Percentiles rank a stretch among this genome's conserved stretches.
These are phyloP conservation scores for Caenorhabditis brenneri DNA, from an alignment of 1,140 invertebrate species.

Conservation along the genomic window DNA sequence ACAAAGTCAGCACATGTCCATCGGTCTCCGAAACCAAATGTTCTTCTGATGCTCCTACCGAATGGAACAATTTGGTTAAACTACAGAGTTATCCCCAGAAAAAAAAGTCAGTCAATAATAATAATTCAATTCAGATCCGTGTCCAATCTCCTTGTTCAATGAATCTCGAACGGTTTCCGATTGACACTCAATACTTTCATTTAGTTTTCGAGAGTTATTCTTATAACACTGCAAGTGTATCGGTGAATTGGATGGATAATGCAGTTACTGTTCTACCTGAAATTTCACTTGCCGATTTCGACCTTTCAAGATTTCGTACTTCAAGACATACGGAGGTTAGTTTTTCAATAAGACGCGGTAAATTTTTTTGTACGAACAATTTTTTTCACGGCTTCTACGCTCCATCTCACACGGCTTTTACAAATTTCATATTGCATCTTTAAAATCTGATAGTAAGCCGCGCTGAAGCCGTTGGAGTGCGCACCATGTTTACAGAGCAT, in stretches of 20 bases:
- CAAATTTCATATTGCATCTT: too few relatives aligned
- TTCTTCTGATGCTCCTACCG: conserved; percentile 66
- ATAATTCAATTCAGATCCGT: conserved; percentile 63
- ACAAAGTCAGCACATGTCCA: conserved; percentile 66
- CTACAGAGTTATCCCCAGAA: too few relatives aligned
- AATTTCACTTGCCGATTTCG: conserved; percentile 64
- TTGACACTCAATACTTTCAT: conserved; percentile 62
- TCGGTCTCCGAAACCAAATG: conserved; percentile 67
- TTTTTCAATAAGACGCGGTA: too few relatives aligned
- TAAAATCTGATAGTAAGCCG: too few relatives aligned
- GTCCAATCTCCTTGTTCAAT: conserved; percentile 69
- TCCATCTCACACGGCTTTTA: too few relatives aligned
- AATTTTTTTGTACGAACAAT: too few relatives aligned
- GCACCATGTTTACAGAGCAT: too few relatives aligned
- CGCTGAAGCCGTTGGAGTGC: too few relatives aligned
- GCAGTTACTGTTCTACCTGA: conserved; percentile 61
- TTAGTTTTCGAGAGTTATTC: conserved; percentile 68
- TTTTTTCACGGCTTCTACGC: too few relatives aligned
- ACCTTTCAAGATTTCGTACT: conserved; percentile 37
- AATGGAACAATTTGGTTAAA: conserved; percentile 70
- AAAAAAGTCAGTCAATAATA: too few relatives aligned
- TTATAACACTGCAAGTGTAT: conserved; percentile 70
- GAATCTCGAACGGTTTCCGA: conserved; percentile 66
- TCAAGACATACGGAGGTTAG: background rate
- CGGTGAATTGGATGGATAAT: conserved; percentile 65